Evolutionary conservation across 2,797 vertebrate genomes (phyloP), one percentile per base, ranked within the genome.

Genomic region (Sebastes alutus): DNA sequence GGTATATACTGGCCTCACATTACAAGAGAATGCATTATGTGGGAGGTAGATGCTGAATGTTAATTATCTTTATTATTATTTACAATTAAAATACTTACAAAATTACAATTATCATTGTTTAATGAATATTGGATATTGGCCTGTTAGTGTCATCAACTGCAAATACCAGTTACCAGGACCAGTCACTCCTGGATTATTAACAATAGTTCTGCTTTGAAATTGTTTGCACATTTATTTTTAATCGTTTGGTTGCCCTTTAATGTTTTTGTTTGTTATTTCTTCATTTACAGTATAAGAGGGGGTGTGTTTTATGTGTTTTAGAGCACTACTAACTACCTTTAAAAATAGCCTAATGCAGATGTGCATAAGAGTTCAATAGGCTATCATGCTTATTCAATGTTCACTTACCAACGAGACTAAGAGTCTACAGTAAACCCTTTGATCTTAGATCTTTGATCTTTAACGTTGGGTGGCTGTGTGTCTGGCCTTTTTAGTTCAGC

Each of bases 1-100:
- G 35, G 33, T 27, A 13, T 54, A 18, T 20, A 46, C 10, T 80
- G 33, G n/a, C 58, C 72, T 67, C 0, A 42, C 7, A 72, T 65
- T 18, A 32, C 32, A 68, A 30, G 22, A 3, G 32, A 56, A 18
- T 63, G 64, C 18, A 49, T 71, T 46, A 52, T 75, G 25, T 76
- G 5, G 18, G 49, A 69, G 20, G 20, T 42, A 60, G n/a, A 73
- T 54, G 32, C 12, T 62, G 22, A 80, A 72, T 63, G 25, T 69
- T 58, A 52, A 77, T 64, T 56, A 72, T 35, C 2, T 88, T 68
- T 64, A 4, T 54, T 69, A 18, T 25, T 52, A 46, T 66, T 29
- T 27, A 29, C 16, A 65, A 42, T 27, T 29, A 52, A 11, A 66
- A n/a, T 49, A 29, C 27, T 25, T 46, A 27, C 23, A 65, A 11